These are phyloP conservation scores for Decapterus maruadsi DNA, from an alignment of 2,797 vertebrate genomes.

Conservation along the genomic window DNA sequence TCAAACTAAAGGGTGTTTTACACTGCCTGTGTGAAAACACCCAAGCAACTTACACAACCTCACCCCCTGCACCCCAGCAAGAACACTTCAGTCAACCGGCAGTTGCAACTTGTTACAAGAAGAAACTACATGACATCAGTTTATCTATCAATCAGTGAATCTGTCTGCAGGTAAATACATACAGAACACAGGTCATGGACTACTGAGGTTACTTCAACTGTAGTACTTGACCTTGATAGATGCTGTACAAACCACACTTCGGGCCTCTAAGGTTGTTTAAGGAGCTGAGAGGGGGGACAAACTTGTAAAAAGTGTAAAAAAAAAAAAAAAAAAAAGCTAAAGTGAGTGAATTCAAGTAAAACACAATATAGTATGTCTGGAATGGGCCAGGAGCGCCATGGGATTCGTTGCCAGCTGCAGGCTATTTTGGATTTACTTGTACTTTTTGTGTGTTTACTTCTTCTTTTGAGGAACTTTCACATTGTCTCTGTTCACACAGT, in stretches of 20 bases:
- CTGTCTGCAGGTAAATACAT: no score
- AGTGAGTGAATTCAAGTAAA: slow-evolving; percentile 47
- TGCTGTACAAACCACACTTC: neutral
- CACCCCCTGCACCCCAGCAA: no score
- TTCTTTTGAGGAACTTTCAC: slow-evolving; percentile 56
- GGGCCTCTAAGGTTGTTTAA: slow-evolving; percentile 22
- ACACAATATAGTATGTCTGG: slow-evolving; percentile 38
- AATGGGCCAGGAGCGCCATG: slow-evolving; percentile 29
- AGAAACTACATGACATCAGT: neutral
- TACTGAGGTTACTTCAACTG: slow-evolving; percentile 4
- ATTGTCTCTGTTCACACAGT: slow-evolving; percentile 31
- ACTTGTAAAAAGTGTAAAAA: slow-evolving; percentile 46
- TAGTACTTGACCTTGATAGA: neutral
- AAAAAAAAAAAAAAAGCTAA: slow-evolving; percentile 49
- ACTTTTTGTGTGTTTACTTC: slow-evolving; percentile 60
- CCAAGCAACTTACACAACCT: no score
- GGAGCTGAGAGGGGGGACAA: slow-evolving; percentile 26
- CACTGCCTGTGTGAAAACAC: no score
- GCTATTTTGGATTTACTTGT: slow-evolving; percentile 63
- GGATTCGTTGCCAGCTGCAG: slow-evolving; percentile 56
- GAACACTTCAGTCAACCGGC: no score
- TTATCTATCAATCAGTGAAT: neutral
- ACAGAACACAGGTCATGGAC: neutral
- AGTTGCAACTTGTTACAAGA: neutral
- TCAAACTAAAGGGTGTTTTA: no score